Evolutionary conservation across 2,113 vertebrate species (phyloP).

Genomic region (Leuciscus idus): DNA sequence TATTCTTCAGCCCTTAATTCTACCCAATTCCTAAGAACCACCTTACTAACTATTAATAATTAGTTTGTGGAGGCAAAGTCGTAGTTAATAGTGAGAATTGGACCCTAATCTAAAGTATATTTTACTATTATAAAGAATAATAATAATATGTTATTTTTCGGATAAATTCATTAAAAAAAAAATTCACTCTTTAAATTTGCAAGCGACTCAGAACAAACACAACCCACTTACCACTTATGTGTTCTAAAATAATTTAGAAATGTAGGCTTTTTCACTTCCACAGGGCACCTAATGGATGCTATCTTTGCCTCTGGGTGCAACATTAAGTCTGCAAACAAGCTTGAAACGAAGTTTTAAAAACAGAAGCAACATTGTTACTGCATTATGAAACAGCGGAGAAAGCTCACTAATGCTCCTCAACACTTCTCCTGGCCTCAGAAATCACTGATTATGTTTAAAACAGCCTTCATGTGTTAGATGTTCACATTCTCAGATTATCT

Average conservation of each 20-base stretch:
- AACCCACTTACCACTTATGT: conserved; percentile 2
- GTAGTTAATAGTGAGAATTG: too few relatives aligned
- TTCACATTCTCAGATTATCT: too few relatives aligned
- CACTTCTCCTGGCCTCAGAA: conserved; percentile 37
- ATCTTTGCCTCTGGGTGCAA: conserved; percentile 32
- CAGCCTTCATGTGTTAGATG: conserved; percentile 23
- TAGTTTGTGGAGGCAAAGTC: too few relatives aligned
- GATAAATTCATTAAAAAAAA: neutral
- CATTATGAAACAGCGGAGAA: conserved; percentile 45
- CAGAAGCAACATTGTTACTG: conserved; percentile 47
- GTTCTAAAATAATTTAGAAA: conserved; percentile 13
- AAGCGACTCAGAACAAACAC: conserved; percentile 4
- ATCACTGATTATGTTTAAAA: conserved; percentile 47
- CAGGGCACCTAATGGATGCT: conserved; percentile 45
- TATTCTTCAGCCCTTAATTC: too few relatives aligned
- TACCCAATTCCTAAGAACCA: too few relatives aligned
- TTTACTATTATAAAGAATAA: neutral
- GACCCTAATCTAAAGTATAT: neutral
- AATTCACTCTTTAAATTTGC: neutral
- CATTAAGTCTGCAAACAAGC: conserved; percentile 28
- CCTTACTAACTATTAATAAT: too few relatives aligned
- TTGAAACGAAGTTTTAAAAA: conserved; percentile 43
- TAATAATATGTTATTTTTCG: too few relatives aligned
- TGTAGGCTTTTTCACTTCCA: conserved; percentile 22
- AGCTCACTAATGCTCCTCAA: conserved; percentile 37